Conservation (phyloP, 1,140 invertebrate genomes). For the Samia ricini region DNA sequence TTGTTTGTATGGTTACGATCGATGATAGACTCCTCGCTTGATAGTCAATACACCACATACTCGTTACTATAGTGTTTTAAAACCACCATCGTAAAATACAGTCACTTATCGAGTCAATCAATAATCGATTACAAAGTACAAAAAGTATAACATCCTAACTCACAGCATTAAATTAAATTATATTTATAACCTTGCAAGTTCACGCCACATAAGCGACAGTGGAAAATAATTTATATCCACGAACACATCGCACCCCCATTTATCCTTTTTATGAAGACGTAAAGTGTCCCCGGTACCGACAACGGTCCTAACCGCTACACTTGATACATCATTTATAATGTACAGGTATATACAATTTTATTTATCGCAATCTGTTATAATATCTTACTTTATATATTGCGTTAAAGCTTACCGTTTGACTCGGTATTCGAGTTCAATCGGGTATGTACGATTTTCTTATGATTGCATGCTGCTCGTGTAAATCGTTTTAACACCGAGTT, state of each 20-base stretch:
- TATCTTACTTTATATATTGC: not conserved
- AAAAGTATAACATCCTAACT: not conserved
- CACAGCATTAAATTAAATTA: not conserved
- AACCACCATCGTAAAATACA: not conserved
- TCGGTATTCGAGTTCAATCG: not conserved
- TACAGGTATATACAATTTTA: conserved; percentile 14
- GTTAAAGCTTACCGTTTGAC: not conserved
- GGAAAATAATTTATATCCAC: conserved; percentile 16
- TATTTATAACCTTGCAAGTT: not conserved
- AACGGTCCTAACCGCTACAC: conserved; percentile 18
- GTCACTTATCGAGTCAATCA: too few relatives aligned
- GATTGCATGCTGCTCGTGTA: not conserved
- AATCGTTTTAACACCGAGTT: not conserved
- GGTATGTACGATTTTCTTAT: not conserved
- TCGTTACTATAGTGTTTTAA: too few relatives aligned
- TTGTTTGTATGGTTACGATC: too few relatives aligned
- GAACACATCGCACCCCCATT: conserved; percentile 22
- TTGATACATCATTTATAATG: conserved; percentile 33
- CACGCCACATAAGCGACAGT: not conserved
- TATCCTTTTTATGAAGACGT: conserved; percentile 43
- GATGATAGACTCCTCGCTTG: too few relatives aligned
- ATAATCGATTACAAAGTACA: too few relatives aligned
- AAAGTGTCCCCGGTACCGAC: conserved; percentile 20
- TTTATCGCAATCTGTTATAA: not conserved
- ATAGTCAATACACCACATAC: too few relatives aligned